Base-by-base conservation (phyloP, 2,888 invertebrate genomes). In the Sturmia bella region DNA sequence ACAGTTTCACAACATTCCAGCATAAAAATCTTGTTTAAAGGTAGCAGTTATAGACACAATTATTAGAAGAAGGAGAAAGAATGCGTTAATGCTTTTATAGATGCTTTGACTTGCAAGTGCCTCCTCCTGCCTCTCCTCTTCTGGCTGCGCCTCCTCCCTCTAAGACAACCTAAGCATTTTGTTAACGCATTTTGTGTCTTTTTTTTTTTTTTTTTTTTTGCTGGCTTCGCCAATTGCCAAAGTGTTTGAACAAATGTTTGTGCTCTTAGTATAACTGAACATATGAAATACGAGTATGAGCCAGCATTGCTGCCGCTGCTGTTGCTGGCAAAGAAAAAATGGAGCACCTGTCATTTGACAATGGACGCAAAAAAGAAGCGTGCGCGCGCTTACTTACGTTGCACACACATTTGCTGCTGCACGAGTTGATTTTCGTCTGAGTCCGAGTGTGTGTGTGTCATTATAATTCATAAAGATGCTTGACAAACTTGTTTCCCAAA, bases 321-420 rank as follows among this genome's bases (percentile, higher is more conserved):
- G 43, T 21, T 50, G 57, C 50, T 70, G 73, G 50, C 19, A 24
- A 64, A 54, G 21, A 52, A 81, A 72, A 85, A 84, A 85, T 84
- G 83, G 85, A 85, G 85, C 85, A 85, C 85, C 85, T 85, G 85
- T 84, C 84, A 78, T 61, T 78, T 80, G 78, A 83, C 82, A 79
- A 80, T 68, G 79, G 75, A 68, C 76, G 66, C 48, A 69, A 63
- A 57, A 45, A 32, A 32, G 32, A 32, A 82, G 74, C 64, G 69
- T 82, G 82, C 63, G 82, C 78, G 52, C 59, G 64, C 45, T 43
- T 73, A 57, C 59, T 76, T 77, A 57, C 56, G 57, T 74, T 45
- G 52, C 37, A 56, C 54, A 54, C 59, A 48, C 48, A 72, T 77
- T 77, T 61, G 52, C 52, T 50, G 59, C 57, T 69, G 68, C 74